phyloP scores from a whole-genome alignment of 2,797 vertebrate genomes.

The Knipowitschia caucasica region DNA sequence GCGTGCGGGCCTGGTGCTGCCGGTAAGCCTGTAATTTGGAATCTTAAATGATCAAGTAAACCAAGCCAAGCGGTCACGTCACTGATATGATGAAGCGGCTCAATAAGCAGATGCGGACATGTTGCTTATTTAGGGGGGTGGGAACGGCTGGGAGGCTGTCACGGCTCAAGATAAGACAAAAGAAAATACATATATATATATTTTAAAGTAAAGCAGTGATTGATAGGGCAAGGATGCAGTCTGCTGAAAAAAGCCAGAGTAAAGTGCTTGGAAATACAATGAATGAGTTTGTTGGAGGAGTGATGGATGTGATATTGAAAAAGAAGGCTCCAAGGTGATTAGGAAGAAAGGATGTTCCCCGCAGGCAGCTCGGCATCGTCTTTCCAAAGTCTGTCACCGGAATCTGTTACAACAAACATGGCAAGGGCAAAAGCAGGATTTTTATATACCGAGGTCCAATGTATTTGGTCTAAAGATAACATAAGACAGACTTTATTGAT shows the following conservation, averaged over 20 bases:
- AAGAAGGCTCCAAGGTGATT: slow-evolving; percentile 44
- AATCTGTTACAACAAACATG: slow-evolving; percentile 24
- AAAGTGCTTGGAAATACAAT: slow-evolving; percentile 23
- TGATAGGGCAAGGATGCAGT: slow-evolving; percentile 34
- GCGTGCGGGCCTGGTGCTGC: slow-evolving; percentile 55
- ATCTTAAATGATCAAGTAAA: slow-evolving; percentile 80
- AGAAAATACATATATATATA: slow-evolving; percentile 21
- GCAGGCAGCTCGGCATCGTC: slow-evolving; percentile 26
- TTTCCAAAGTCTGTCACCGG: slow-evolving; percentile 28
- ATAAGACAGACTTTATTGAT: too few species aligned
- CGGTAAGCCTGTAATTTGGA: slow-evolving; percentile 83
- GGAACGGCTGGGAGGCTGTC: background rate
- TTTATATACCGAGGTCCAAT: too few species aligned
- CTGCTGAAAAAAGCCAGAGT: slow-evolving; percentile 15
- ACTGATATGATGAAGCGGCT: slow-evolving; percentile 56
- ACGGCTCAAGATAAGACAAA: slow-evolving; percentile 20
- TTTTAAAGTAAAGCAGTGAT: slow-evolving; percentile 34
- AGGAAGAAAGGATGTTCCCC: slow-evolving; percentile 41
- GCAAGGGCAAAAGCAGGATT: slow-evolving; percentile 18
- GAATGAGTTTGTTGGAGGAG: slow-evolving; percentile 32
- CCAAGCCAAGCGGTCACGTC: slow-evolving; percentile 58
- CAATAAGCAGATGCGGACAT: slow-evolving; percentile 58
- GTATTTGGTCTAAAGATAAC: too few species aligned
- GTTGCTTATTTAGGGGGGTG: slow-evolving; percentile 15
- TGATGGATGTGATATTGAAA: slow-evolving; percentile 32